Percentiles rank a stretch among this genome's conserved stretches.
Evolutionary conservation across 2,797 vertebrate species (phyloP).

Genomic region (Gambusia yucatana): DNA sequence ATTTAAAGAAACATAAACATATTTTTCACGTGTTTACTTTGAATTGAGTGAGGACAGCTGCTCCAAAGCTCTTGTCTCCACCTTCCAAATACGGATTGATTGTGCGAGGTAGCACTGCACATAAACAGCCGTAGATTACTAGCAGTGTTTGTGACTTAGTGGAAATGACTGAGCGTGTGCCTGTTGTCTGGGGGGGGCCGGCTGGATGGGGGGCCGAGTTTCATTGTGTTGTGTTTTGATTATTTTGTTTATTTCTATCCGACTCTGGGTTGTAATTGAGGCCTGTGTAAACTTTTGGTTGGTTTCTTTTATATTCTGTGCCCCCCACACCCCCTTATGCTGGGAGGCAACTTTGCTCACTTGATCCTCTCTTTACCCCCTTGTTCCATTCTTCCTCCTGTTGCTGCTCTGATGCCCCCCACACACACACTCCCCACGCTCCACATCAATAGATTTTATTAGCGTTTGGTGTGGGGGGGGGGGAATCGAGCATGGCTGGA

Average conservation of each 20-base stretch:
- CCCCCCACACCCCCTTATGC: slow-evolving; percentile 46
- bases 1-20: not conserved
- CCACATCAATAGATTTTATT: slow-evolving; percentile 86
- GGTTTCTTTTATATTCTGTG: slow-evolving; percentile 54
- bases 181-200: slow-evolving; percentile 24
- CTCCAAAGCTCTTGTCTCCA: slow-evolving; percentile 19
- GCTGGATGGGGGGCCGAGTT: slow-evolving; percentile 61
- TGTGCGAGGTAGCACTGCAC: slow-evolving; percentile 38
- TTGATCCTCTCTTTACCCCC: slow-evolving; percentile 51
- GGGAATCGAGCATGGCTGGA: slow-evolving; percentile 76
- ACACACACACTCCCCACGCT: slow-evolving; percentile 51
- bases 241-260: slow-evolving; percentile 82
- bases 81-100: slow-evolving; percentile 52
- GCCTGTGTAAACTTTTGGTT: slow-evolving; percentile 77
- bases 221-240: slow-evolving; percentile 72
- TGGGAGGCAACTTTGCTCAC: slow-evolving; percentile 65
- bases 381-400: slow-evolving; percentile 48
- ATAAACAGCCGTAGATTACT: slow-evolving; percentile 40
- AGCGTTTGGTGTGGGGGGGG: slow-evolving; percentile 73
- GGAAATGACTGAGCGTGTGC: slow-evolving; percentile 16
- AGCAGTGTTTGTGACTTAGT: slow-evolving; percentile 53
- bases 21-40: not conserved
- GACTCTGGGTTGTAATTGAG: slow-evolving; percentile 79
- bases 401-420: slow-evolving; percentile 76
- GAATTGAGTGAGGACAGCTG: not conserved